These are phyloP conservation scores for Balanococcus diminutus DNA, from an alignment of 2,888 invertebrate genomes.

Conservation along the genomic window DNA sequence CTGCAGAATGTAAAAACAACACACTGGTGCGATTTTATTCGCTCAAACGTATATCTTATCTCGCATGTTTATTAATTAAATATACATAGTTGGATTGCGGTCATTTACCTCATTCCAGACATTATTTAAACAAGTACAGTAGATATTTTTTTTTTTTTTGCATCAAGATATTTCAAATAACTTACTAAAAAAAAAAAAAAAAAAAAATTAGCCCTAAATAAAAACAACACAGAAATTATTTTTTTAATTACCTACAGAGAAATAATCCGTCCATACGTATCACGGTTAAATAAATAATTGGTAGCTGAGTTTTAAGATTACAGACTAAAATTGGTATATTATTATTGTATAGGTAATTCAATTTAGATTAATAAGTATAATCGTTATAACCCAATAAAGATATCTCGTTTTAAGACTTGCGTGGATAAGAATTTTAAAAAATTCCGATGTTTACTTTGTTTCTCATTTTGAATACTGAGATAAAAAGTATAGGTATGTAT, in stretches of 20 bases:
- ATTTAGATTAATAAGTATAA: background rate
- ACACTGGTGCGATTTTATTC: no score
- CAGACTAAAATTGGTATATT: background rate
- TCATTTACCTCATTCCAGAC: conserved; percentile 30
- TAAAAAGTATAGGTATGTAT: background rate
- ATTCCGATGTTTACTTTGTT: background rate
- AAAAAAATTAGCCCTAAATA: no score
- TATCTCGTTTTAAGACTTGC: background rate
- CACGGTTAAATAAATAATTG: background rate
- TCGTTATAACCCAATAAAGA: background rate
- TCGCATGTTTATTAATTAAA: background rate
- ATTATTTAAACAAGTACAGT: background rate
- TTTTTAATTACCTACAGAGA: background rate
- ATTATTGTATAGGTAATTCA: background rate
- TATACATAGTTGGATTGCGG: conserved; percentile 8
- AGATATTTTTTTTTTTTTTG: background rate
- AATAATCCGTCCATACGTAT: background rate
- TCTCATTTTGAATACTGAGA: background rate
- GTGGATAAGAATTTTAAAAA: background rate
- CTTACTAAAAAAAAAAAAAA: no score
- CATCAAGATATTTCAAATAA: no score
- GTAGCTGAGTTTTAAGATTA: background rate
- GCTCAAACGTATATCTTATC: background rate
- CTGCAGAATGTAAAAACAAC: no score
- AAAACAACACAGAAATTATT: background rate